These are phyloP conservation scores for Astreopora myriophthalma DNA, from an alignment of 64 coral and sea anemone species.

Conservation along the genomic window DNA sequence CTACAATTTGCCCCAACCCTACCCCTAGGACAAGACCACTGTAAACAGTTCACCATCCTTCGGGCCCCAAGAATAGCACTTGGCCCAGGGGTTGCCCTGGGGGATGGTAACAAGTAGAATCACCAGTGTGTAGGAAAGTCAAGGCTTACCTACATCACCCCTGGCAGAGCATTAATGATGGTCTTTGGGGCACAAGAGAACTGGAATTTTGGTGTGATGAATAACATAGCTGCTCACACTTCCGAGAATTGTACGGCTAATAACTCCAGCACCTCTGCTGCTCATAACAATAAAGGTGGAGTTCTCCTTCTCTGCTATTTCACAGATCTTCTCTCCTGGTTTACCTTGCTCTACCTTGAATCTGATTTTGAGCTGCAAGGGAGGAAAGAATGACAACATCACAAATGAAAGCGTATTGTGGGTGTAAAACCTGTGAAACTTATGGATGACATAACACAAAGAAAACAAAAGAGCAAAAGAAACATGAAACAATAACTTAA, in stretches of 20 bases:
- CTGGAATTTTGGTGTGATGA: slow-evolving; percentile 20
- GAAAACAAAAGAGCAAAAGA: too few relatives aligned
- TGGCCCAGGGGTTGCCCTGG: too few relatives aligned
- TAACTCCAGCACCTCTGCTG: background rate
- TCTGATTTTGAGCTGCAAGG: background rate
- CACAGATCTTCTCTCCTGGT: slow-evolving; percentile 37
- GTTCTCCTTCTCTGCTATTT: slow-evolving; percentile 5
- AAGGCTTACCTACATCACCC: background rate
- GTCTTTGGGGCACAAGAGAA: slow-evolving; percentile 2
- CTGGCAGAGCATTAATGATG: background rate
- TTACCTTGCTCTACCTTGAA: slow-evolving; percentile 16
- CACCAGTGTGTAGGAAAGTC: background rate
- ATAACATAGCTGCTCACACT: slow-evolving; percentile 26
- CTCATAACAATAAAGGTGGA: background rate
- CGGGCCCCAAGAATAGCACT: too few relatives aligned
- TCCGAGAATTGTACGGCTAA: slow-evolving; percentile 16
- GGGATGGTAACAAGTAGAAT: too few relatives aligned
- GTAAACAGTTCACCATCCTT: too few relatives aligned
- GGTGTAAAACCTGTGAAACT: too few relatives aligned
- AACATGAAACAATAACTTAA: too few relatives aligned
- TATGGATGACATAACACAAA: too few relatives aligned
- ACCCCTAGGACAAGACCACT: too few relatives aligned
- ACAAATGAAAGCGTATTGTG: too few relatives aligned
- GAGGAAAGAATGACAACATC: background rate
- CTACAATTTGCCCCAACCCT: too few relatives aligned